These are phyloP conservation scores for Schizopygopsis pylzovi DNA, from an alignment of 2,797 vertebrate species.

Conservation along the genomic window DNA sequence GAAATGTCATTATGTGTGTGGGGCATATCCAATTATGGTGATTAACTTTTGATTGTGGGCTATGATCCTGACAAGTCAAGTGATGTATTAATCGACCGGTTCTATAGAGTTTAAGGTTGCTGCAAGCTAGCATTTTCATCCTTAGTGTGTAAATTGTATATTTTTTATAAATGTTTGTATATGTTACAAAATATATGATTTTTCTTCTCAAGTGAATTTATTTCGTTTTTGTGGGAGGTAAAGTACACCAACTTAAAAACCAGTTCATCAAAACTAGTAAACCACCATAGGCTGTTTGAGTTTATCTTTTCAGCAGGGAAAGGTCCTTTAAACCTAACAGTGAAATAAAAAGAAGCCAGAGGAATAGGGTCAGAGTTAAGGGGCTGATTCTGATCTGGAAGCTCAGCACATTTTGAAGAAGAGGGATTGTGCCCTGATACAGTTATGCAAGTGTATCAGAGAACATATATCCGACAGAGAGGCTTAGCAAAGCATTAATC, in stretches of 20 bases:
- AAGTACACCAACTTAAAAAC: background rate
- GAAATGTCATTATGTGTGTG: constrained; percentile 64
- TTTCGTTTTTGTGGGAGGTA: background rate
- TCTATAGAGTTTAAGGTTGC: constrained; percentile 62
- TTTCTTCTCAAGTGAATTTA: background rate
- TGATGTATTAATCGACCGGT: constrained; percentile 68
- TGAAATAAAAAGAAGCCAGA: constrained; percentile 17
- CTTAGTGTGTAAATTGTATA: background rate
- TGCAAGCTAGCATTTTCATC: constrained; percentile 62
- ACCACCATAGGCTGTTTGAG: background rate
- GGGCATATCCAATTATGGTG: constrained; percentile 67
- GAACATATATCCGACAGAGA: constrained; percentile 52
- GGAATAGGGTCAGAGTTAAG: constrained; percentile 23
- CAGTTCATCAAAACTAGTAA: background rate
- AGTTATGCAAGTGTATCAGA: constrained; percentile 26
- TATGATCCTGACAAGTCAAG: constrained; percentile 62
- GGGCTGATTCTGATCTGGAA: constrained; percentile 43
- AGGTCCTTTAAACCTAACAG: background rate
- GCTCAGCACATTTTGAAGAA: constrained; percentile 43
- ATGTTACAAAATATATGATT: background rate
- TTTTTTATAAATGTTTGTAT: background rate
- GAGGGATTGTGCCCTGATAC: constrained; percentile 19
- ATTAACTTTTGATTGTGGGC: constrained; percentile 65
- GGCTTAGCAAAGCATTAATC: constrained; percentile 69
- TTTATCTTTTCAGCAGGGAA: background rate